phyloP scores from a whole-genome alignment of 2,113 vertebrate genomes.

The Emydocephalus ijimae region DNA sequence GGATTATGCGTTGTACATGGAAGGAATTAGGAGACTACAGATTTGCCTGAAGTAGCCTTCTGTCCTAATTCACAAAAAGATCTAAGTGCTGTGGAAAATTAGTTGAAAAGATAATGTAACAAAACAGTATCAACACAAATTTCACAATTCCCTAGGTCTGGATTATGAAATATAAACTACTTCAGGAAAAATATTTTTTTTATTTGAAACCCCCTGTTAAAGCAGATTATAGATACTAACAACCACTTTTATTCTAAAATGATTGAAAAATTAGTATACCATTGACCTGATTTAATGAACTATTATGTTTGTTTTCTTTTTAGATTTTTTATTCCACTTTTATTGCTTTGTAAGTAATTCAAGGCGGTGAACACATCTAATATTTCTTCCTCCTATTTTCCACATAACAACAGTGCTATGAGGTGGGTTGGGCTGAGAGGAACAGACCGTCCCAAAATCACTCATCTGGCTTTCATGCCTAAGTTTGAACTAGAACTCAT shows the following conservation, averaged over 20 bases:
- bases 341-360: neutral
- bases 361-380: no score
- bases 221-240: neutral
- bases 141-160: neutral
- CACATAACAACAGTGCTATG: no score
- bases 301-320: neutral
- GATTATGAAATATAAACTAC: neutral
- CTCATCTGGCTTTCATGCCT: neutral
- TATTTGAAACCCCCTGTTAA: neutral
- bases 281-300: neutral
- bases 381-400: neutral
- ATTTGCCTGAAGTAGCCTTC: neutral
- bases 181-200: neutral
- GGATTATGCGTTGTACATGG: neutral
- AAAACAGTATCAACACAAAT: conserved; percentile 6
- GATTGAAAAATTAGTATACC: neutral
- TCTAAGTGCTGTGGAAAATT: neutral
- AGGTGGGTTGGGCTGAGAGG: no score
- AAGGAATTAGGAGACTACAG: neutral
- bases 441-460: no score
- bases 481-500: neutral
- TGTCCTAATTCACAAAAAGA: neutral
- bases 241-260: neutral
- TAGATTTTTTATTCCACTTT: neutral
- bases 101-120: neutral